Evolutionary conservation across 2,113 vertebrate species (phyloP), one percentile per base, ranked within the genome.

Genomic region (Scytalopus superciliaris): DNA sequence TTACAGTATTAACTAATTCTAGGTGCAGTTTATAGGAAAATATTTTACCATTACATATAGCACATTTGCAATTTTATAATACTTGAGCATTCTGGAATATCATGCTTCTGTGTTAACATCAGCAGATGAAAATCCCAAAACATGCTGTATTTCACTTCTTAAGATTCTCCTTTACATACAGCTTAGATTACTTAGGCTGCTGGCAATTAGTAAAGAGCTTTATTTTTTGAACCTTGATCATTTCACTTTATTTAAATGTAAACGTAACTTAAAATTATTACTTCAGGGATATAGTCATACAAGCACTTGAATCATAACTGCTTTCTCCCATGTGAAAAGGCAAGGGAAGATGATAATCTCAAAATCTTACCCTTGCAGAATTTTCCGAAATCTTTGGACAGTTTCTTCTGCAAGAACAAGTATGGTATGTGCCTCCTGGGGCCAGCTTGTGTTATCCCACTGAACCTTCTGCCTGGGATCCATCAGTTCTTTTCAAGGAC

Each of bases 361-460:
- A 56, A 70, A 69, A 90, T 40, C 16, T 70, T 50, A 47, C 49
- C 78, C 52, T 56, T 86, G 52, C 31, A 84, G 56, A 87, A 40
- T 64, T 68, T 74, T 47, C 44, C n/a, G 37, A 39, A 25, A 7
- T 84, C 93, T 88, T 67, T 59, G 33, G 75, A 53, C 2, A 10
- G 30, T 69, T 83, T 87, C 42, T 85, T 87, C 63, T 74, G 35
- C 67, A 90, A 88, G 63, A 30, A 92, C 22, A 7, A 85, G 24
- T 0, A 0, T 8, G 19, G 19, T 28, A 50, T 3, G 12, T 49
- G 39, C 42, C 35, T 91, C 50, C 3, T 3, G 9, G 4, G 59
- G 42, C 75, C 53, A 62, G 50, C 45, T 80, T 50, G 76, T 63
- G 63, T 37, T 57, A 11, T 18, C 49, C n/a, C 59, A 74, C 42